These are phyloP conservation scores for Electrona antarctica DNA, from an alignment of 2,113 vertebrate species.

Conservation along the genomic window DNA sequence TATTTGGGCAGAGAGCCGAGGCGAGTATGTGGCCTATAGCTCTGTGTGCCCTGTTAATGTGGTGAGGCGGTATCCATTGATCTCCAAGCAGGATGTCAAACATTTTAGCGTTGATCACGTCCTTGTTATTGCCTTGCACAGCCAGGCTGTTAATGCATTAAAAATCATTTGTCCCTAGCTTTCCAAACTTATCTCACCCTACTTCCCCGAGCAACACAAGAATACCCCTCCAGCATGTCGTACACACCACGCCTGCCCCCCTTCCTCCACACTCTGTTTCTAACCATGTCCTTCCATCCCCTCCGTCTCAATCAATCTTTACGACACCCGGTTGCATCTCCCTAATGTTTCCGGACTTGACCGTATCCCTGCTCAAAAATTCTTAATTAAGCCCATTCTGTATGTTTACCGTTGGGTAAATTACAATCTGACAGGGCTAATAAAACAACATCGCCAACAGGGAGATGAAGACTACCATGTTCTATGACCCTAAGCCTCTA, in stretches of 20 bases:
- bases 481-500: conserved; percentile 66
- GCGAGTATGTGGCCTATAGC: conserved; percentile 51
- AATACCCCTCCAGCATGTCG: conserved; percentile 75
- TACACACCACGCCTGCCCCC: conserved; percentile 57
- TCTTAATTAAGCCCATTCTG: conserved; percentile 83
- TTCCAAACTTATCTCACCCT: conserved; percentile 77
- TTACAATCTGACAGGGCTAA: conserved; percentile 83
- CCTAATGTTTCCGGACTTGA: conserved; percentile 87
- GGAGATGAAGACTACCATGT: conserved; percentile 66
- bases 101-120: conserved; percentile 79
- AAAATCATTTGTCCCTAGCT: conserved; percentile 81
- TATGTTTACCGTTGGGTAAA: conserved; percentile 83
- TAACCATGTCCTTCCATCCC: conserved; percentile 73
- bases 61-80: conserved; percentile 75
- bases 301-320: conserved; percentile 84
- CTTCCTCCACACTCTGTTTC: conserved; percentile 60
- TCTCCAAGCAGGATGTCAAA: conserved; percentile 84
- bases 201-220: conserved; percentile 81
- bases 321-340: conserved; percentile 84
- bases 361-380: conserved; percentile 82
- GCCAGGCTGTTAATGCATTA: conserved; percentile 82
- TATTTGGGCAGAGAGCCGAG: conserved; percentile 63
- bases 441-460: conserved; percentile 76
- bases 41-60: conserved; percentile 66
- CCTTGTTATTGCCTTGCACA: conserved; percentile 79